Conservation (phyloP, 2,113 vertebrate genomes). For the Anser cygnoides region DNA sequence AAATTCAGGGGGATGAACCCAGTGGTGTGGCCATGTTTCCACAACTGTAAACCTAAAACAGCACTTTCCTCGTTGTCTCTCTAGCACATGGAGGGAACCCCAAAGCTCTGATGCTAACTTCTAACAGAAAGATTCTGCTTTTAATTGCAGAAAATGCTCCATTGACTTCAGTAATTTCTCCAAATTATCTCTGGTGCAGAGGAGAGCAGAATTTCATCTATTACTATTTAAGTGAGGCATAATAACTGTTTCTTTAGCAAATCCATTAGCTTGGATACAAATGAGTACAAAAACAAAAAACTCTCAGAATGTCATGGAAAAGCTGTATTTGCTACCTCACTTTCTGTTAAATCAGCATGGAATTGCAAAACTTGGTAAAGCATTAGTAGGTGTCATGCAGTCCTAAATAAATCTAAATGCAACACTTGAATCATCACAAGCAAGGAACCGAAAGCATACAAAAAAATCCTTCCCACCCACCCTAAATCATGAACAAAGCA, state of each 20-base stretch:
- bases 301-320: not conserved
- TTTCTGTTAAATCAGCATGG: not conserved
- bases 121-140: not conserved
- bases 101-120: not conserved
- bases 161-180: not conserved
- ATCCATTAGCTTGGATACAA: not conserved
- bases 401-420: not conserved
- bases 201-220: not conserved
- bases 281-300: not conserved
- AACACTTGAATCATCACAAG: not conserved
- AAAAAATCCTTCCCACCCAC: conserved; percentile 2
- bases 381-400: not conserved
- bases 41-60: not conserved
- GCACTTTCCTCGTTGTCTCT: not conserved
- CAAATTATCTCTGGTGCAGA: not conserved
- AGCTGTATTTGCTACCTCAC: not conserved
- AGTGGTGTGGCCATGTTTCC: not conserved
- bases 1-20: not conserved
- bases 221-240: not conserved
- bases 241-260: not conserved
- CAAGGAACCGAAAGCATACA: not conserved
- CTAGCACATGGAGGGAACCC: not conserved
- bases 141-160: not conserved
- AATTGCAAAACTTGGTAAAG: not conserved
- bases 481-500: not conserved